Conservation (phyloP, 1,140 invertebrate species). For the Chironomus striatipennis region DNA sequence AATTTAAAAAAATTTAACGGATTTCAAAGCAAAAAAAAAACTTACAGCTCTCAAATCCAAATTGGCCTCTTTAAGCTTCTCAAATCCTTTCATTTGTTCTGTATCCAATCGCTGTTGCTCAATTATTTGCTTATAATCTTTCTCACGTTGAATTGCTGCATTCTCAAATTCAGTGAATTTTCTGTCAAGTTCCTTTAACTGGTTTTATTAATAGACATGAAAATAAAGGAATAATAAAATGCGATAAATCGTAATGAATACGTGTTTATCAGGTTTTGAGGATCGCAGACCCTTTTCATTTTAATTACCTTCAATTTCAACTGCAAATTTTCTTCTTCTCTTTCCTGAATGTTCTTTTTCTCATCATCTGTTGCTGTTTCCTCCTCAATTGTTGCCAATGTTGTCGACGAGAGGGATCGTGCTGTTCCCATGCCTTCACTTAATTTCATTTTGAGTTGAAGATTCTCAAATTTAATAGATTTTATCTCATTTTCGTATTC, state of each 20-base stretch:
- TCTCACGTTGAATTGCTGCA: background rate
- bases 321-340: conserved; percentile 11
- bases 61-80: background rate
- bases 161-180: background rate
- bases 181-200: background rate
- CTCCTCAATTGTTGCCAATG: conserved; percentile 7
- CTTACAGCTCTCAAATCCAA: background rate
- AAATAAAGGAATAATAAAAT: background rate
- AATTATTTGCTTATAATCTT: conserved; percentile 8
- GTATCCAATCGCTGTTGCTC: background rate
- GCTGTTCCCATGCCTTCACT: background rate
- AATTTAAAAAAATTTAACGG: too few species aligned
- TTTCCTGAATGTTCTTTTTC: conserved; percentile 3
- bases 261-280: background rate
- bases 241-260: background rate
- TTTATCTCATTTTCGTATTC: conserved; percentile 1
- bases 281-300: background rate
- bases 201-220: background rate
- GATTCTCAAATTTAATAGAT: conserved; percentile 11
- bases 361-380: conserved; percentile 18
- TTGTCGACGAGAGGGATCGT: background rate
- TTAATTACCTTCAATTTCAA: conserved; percentile 16
- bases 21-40: background rate
- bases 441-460: conserved; percentile 6
- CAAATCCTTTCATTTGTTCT: background rate